Evolutionary conservation across 35 echinoderm and acorn worm species (phyloP).

Genomic region (Acanthaster planci): DNA sequence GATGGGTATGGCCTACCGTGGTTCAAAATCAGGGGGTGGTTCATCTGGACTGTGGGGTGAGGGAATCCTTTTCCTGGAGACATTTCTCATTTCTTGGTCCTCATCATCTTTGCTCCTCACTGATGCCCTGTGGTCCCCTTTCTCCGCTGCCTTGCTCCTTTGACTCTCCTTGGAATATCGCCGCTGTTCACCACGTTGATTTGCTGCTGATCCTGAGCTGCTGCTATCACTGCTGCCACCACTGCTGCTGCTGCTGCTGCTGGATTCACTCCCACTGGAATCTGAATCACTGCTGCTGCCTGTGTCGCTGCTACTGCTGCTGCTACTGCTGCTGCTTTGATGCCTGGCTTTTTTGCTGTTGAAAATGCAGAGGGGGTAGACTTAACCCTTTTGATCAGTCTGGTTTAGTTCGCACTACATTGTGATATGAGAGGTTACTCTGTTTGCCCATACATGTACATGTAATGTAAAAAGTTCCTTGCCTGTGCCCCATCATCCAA

Average conservation of each 20-base stretch:
- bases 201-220: neutral
- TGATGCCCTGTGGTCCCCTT: neutral
- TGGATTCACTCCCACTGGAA: conserved; percentile 9
- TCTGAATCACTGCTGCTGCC: conserved; percentile 38
- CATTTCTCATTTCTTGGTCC: neutral
- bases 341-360: conserved; percentile 12
- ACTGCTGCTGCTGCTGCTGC: neutral
- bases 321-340: conserved; percentile 21
- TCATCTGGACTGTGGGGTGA: neutral
- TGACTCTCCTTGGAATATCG: neutral
- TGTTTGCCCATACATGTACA: too few species aligned
- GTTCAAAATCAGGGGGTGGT: neutral
- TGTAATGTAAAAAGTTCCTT: too few species aligned
- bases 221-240: conserved; percentile 25
- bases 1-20: neutral
- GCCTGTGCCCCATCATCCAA: too few species aligned
- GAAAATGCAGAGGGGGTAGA: conserved; percentile 2
- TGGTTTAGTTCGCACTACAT: too few species aligned
- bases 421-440: too few species aligned
- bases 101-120: neutral
- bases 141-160: neutral
- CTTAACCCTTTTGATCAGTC: too few species aligned
- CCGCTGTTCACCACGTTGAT: neutral
- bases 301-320: conserved; percentile 15
- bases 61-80: neutral